A percentile compares a stretch with the other conserved stretches of the same genome.
These are phyloP conservation scores for Trilocha varians DNA, from an alignment of 2,888 invertebrate species.

Conservation along the genomic window DNA sequence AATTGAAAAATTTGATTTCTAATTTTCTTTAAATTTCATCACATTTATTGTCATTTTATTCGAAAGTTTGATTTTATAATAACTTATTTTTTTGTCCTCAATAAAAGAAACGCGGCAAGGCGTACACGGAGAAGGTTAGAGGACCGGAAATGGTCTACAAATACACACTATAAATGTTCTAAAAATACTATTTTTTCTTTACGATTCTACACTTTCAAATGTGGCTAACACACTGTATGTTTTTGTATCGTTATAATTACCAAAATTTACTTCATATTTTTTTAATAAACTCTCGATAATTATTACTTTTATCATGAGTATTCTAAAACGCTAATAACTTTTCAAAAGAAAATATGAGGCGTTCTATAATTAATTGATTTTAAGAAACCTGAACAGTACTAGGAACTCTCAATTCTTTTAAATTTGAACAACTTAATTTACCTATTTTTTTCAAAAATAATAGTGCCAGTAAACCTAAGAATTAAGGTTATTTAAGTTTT, in stretches of 20 bases:
- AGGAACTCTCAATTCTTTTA: too few relatives aligned
- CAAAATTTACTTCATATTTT: too few relatives aligned
- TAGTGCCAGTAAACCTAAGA: too few relatives aligned
- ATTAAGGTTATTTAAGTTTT: too few relatives aligned
- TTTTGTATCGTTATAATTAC: not conserved
- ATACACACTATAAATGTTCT: conserved; percentile 45
- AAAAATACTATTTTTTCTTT: conserved; percentile 19
- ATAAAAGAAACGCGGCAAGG: conserved; percentile 81
- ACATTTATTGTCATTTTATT: too few relatives aligned
- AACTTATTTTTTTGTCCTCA: conserved; percentile 57
- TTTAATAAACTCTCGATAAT: conserved; percentile 12
- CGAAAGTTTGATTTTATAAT: not conserved
- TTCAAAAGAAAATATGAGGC: too few relatives aligned
- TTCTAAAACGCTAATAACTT: not conserved
- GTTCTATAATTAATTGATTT: too few relatives aligned
- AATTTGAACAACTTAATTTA: too few relatives aligned
- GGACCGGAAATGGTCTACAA: conserved; percentile 58
- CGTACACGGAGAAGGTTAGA: conserved; percentile 88
- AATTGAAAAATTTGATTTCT: conserved; percentile 3
- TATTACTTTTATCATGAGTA: conserved; percentile 5
- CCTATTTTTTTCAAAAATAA: too few relatives aligned
- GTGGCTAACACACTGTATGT: conserved; percentile 47
- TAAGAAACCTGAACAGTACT: too few relatives aligned
- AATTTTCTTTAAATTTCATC: not conserved
- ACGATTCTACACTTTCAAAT: conserved; percentile 32